Percentiles rank a stretch among this genome's conserved stretches.
Conservation (phyloP, 2,113 vertebrate species). For the Arizona elegans region DNA sequence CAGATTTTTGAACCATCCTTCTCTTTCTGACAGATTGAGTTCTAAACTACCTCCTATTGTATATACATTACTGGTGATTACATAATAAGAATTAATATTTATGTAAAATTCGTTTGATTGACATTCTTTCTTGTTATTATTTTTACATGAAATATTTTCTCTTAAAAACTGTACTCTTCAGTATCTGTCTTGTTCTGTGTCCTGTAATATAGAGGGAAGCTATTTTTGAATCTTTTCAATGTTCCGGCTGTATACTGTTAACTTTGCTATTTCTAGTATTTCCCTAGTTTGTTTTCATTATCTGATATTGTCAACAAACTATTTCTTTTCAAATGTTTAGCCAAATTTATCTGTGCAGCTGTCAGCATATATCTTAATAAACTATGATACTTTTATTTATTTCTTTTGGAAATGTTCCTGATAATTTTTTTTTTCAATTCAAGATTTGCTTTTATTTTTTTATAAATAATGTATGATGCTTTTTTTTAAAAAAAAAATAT, state of each 20-base stretch:
- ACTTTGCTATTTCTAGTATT: not conserved
- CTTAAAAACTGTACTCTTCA: not conserved
- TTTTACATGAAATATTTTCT: not conserved
- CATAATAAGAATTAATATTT: not conserved
- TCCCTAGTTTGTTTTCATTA: not conserved
- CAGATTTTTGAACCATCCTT: not conserved
- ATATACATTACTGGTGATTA: not conserved
- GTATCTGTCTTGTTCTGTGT: not conserved
- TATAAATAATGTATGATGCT: too few species aligned
- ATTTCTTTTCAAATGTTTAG: not conserved
- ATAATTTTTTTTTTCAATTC: not conserved
- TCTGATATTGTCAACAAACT: not conserved
- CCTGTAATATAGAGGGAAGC: not conserved
- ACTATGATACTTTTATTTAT: not conserved
- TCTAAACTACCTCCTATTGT: not conserved
- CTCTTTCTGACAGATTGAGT: not conserved
- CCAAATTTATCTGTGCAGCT: not conserved
- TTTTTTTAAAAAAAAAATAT: too few species aligned
- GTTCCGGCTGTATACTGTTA: not conserved
- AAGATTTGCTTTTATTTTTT: not conserved
- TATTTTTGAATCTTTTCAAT: not conserved
- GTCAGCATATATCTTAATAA: not conserved
- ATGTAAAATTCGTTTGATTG: not conserved
- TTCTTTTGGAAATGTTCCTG: not conserved
- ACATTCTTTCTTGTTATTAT: not conserved